Evolutionary conservation across 2,888 invertebrate genomes (phyloP), one percentile per base, ranked within the genome.

Genomic region (Heliconius cydno): DNA sequence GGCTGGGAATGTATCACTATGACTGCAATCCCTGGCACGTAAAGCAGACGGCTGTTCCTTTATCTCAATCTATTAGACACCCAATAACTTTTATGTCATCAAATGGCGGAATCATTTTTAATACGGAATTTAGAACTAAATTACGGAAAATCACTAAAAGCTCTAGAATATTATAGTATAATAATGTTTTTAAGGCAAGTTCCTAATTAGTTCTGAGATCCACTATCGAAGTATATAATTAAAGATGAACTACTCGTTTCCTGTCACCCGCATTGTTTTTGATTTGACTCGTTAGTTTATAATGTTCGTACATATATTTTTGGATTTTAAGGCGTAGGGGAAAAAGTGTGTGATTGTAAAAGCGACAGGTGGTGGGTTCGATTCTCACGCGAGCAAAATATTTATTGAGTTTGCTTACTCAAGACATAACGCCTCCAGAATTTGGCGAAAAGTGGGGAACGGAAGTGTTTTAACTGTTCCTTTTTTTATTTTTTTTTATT

Each of bases 11-110:
- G 88, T 90, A 89, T 86, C 88, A 93, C 92, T 92, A 92, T 92
- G 87, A 82, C 84, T 85, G 86, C 89, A 90, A 92, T 91, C 90
- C 87, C 92, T 94, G 94, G 94, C 94, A 94, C 90, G 85, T 85
- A 83, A 86, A 86, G 84, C 83, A 84, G 80, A 83, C 94, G 92
- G 93, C 93, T 94, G 93, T 91, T 92, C 87, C 88, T 85, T 87
- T 87, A 87, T 88, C 90, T 93, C 93, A 94, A 87, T 90, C 90
- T 88, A 91, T 89, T 94, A 94, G 94, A 94, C 94, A 94, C 92
- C 88, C 92, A 89, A 92, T 92, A 91, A 92, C 90, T 92, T 90
- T 90, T 87, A 86, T 84, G 87, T 84, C 86, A 85, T 87, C 87
- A 85, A 90, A 88, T 89, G 89, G 88, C 87, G 88, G 86, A 89